Percentiles rank a stretch among this genome's conserved stretches.
Conservation (phyloP, 64 coral and sea anemone species). For the Dendronephthya gigantea region DNA sequence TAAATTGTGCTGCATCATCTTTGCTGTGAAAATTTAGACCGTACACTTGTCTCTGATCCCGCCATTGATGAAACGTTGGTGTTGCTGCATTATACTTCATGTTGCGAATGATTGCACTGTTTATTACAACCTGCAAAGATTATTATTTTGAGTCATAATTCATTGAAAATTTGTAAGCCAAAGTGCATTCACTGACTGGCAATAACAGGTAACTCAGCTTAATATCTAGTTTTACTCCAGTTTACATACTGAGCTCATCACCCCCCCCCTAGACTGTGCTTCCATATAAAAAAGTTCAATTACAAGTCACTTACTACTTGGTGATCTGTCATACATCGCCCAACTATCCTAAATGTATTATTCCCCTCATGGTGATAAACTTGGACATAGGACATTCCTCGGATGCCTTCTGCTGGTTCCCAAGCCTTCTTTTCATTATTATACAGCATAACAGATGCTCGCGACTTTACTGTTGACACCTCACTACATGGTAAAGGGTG, state of each 20-base stretch:
- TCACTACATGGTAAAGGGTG: conserved; percentile 40
- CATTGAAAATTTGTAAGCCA: background rate
- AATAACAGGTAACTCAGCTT: no score
- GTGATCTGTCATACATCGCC: conserved; percentile 62
- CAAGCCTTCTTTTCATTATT: conserved; percentile 80
- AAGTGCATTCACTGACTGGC: background rate
- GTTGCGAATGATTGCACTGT: conserved; percentile 76
- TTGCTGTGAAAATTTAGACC: conserved; percentile 82
- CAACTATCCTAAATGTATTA: conserved; percentile 95
- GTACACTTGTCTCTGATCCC: conserved; percentile 95
- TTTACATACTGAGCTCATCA: no score
- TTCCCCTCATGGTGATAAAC: conserved; percentile 86
- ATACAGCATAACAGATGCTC: conserved; percentile 94
- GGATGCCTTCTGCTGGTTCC: conserved; percentile 66
- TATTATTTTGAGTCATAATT: no score
- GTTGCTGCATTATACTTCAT: conserved; percentile 97
- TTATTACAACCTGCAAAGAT: conserved; percentile 73
- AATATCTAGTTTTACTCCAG: no score
- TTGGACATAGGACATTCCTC: conserved; percentile 70
- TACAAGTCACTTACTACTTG: conserved; percentile 34
- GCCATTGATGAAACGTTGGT: conserved; percentile 99
- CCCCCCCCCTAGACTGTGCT: background rate
- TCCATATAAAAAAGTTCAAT: background rate
- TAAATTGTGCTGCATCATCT: conserved; percentile 78
- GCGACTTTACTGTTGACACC: conserved; percentile 50